Evolutionary conservation across 92 coral and sea anemone genomes (phyloP).

Genomic region (Bergia puertoricense): DNA sequence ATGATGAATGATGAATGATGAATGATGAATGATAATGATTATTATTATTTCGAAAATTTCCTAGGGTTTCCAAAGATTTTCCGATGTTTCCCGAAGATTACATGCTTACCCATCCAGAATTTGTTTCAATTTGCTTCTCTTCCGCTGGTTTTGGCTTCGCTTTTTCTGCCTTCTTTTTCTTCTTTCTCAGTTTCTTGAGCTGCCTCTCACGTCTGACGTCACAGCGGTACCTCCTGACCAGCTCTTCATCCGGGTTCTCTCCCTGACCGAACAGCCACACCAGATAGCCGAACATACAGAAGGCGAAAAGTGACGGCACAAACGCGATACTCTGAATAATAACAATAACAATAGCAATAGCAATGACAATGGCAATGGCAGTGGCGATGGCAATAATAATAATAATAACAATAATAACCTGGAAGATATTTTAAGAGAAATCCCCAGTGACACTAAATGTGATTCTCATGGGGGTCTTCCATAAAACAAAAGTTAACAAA

Average conservation of each 20-base stretch:
- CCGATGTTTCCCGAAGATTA: neutral
- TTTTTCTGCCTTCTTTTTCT: slow-evolving; percentile 41
- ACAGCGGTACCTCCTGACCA: slow-evolving; percentile 74
- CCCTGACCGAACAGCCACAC: slow-evolving; percentile 85
- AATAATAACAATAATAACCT: too few relatives aligned
- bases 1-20: too few relatives aligned
- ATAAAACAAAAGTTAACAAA: too few relatives aligned
- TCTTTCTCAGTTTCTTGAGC: slow-evolving; percentile 59
- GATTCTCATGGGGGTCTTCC: too few relatives aligned
- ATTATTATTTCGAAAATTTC: too few relatives aligned
- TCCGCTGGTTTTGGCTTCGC: slow-evolving; percentile 33
- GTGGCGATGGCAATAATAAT: too few relatives aligned
- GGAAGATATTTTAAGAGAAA: too few relatives aligned
- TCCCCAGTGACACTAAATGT: too few relatives aligned
- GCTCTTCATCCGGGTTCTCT: slow-evolving; percentile 86
- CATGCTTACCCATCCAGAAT: slow-evolving; percentile 44
- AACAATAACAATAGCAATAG: neutral
- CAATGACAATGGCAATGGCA: too few relatives aligned
- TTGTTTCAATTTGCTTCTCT: neutral
- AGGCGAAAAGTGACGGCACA: slow-evolving; percentile 73
- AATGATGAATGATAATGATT: too few relatives aligned
- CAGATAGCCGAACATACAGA: slow-evolving; percentile 79
- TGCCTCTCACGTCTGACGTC: slow-evolving; percentile 73
- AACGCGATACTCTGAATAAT: slow-evolving; percentile 59
- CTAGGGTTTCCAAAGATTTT: too few relatives aligned